A percentile compares a stretch with the other conserved stretches of the same genome.
Conservation (phyloP, 1,140 invertebrate species). For the Pteromalus puparum region DNA sequence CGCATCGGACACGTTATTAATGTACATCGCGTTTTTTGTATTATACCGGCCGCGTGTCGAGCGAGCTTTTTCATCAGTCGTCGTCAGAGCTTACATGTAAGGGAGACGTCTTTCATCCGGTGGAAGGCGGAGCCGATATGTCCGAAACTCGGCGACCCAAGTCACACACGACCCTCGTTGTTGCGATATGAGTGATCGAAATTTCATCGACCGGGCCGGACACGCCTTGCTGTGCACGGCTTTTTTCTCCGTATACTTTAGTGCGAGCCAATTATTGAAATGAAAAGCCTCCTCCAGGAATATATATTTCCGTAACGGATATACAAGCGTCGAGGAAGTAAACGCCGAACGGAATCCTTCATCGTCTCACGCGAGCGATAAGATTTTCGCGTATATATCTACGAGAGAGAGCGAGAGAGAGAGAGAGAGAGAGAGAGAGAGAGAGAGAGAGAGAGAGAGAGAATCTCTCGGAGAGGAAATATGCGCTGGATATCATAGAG, state of each 20-base stretch:
- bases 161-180: not conserved
- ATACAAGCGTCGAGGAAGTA: not conserved
- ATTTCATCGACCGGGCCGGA: conserved; percentile 15
- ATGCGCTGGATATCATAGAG: not conserved
- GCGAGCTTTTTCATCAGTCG: not conserved
- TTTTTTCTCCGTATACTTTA: not conserved
- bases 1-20: not conserved
- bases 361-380: not conserved
- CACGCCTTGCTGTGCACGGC: not conserved
- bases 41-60: no score
- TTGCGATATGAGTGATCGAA: conserved; percentile 12
- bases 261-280: no score
- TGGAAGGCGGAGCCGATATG: not conserved
- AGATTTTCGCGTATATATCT: not conserved
- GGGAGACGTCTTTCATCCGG: not conserved
- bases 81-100: not conserved
- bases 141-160: not conserved
- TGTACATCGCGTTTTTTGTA: not conserved
- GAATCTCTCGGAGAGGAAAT: conserved; percentile 7
- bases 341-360: not conserved
- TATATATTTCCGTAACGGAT: no score
- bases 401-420: no score
- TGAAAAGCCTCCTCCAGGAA: no score
- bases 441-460: no score
- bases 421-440: no score